Evolutionary conservation across 2,888 invertebrate species (phyloP).

Genomic region (Eristalis tenax): DNA sequence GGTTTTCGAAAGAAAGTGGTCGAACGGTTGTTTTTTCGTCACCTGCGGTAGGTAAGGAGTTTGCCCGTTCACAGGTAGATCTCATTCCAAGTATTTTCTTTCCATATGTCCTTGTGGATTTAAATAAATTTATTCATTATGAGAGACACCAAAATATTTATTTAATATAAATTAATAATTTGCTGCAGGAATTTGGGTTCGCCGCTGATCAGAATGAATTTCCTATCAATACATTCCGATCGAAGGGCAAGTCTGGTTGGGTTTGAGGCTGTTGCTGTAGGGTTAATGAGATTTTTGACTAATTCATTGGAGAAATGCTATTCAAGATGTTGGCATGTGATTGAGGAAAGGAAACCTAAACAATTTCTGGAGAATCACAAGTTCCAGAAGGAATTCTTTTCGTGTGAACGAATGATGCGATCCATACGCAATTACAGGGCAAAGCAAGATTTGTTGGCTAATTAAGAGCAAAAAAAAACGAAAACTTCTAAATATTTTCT

Average conservation of each 20-base stretch:
- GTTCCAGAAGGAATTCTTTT: too few relatives aligned
- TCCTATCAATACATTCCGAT: background rate
- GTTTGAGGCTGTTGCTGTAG: background rate
- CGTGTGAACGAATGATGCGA: too few relatives aligned
- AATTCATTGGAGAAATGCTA: too few relatives aligned
- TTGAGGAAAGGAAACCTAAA: too few relatives aligned
- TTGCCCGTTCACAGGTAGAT: background rate
- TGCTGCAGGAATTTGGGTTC: background rate
- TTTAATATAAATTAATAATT: background rate
- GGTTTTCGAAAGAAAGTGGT: conserved; percentile 2
- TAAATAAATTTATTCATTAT: background rate
- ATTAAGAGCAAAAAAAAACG: too few relatives aligned
- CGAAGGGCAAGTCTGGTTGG: background rate
- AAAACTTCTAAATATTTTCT: too few relatives aligned
- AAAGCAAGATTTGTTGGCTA: too few relatives aligned
- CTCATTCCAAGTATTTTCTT: background rate
- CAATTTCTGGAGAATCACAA: too few relatives aligned
- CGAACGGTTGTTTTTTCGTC: conserved; percentile 2
- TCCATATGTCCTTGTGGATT: background rate
- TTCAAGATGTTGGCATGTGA: too few relatives aligned
- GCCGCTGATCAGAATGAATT: background rate
- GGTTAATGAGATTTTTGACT: background rate
- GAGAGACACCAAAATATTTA: background rate
- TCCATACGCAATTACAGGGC: too few relatives aligned
- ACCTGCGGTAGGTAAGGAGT: conserved; percentile 38